Evolutionary conservation across 2,888 invertebrate species (phyloP).

Genomic region (Trachelus stipa): DNA sequence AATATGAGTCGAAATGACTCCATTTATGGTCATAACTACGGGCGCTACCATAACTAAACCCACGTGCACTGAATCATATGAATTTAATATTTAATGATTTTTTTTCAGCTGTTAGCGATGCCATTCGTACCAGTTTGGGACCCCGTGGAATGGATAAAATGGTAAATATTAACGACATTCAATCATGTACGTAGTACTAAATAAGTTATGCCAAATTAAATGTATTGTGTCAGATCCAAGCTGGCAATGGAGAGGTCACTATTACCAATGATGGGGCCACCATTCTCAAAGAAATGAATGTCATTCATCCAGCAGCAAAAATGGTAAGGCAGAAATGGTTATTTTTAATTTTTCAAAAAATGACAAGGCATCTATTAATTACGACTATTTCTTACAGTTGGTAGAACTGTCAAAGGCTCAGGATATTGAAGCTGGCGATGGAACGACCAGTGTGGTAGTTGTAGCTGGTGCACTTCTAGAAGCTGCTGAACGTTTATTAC

Average conservation of each 20-base stretch:
- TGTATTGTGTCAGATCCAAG: constrained; percentile 82
- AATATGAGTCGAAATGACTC: constrained; percentile 21
- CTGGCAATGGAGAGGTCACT: constrained; percentile 96
- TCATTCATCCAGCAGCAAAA: constrained; percentile 98
- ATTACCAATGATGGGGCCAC: constrained; percentile 99
- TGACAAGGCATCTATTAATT: constrained; percentile 1
- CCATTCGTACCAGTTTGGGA: constrained; percentile 97
- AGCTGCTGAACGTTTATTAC: constrained; percentile 90
- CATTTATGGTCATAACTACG: constrained; percentile 40
- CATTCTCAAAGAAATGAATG: constrained; percentile 98
- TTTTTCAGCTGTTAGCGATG: constrained; percentile 94
- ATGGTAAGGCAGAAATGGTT: constrained; percentile 76
- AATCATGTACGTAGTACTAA: background rate
- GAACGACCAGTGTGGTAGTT: constrained; percentile 98
- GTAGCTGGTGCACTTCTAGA: constrained; percentile 96
- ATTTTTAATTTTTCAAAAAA: background rate
- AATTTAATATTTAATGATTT: background rate
- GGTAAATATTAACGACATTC: constrained; percentile 70
- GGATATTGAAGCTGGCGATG: constrained; percentile 99
- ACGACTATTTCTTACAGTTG: constrained; percentile 72
- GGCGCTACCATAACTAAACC: constrained; percentile 15
- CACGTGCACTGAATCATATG: constrained; percentile 16
- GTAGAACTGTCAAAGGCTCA: constrained; percentile 98
- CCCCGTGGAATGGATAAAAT: constrained; percentile 99
- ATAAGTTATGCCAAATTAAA: constrained; percentile 12